Percentiles rank a stretch among this genome's conserved stretches.
These are phyloP conservation scores for Atherinosoma microstoma DNA, from an alignment of 2,797 vertebrate species.

Conservation along the genomic window DNA sequence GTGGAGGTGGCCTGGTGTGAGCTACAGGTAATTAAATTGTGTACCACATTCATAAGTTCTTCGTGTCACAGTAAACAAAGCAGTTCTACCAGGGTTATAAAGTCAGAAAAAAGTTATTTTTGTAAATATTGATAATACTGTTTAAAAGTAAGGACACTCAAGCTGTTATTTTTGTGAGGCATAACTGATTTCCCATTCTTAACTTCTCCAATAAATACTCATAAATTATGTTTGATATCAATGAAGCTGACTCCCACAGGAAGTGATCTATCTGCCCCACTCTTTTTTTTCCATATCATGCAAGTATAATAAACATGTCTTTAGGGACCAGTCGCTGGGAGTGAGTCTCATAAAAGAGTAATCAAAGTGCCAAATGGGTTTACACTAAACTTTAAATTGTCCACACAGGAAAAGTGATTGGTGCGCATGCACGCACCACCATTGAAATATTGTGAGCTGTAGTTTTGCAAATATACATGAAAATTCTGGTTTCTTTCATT, in stretches of 20 bases:
- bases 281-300: slow-evolving; percentile 32
- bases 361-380: slow-evolving; percentile 55
- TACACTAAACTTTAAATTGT: slow-evolving; percentile 53
- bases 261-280: slow-evolving; percentile 18
- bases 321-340: slow-evolving; percentile 56
- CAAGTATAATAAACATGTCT: slow-evolving; percentile 49
- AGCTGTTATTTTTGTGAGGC: background rate
- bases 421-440: background rate
- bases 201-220: background rate
- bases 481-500: slow-evolving; percentile 53
- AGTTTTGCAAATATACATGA: slow-evolving; percentile 46
- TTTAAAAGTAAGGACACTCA: background rate
- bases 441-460: slow-evolving; percentile 30
- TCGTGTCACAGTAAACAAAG: background rate
- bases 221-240: background rate
- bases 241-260: slow-evolving; percentile 18
- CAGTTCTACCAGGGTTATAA: background rate
- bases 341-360: slow-evolving; percentile 27
- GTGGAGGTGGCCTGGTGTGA: slow-evolving; percentile 99
- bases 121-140: background rate
- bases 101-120: slow-evolving; percentile 5
- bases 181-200: background rate
- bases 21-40: slow-evolving; percentile 87
- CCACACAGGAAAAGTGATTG: slow-evolving; percentile 44
- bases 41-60: slow-evolving; percentile 3